Conservation (phyloP, 2,113 vertebrate species). For the Passer montanus region DNA sequence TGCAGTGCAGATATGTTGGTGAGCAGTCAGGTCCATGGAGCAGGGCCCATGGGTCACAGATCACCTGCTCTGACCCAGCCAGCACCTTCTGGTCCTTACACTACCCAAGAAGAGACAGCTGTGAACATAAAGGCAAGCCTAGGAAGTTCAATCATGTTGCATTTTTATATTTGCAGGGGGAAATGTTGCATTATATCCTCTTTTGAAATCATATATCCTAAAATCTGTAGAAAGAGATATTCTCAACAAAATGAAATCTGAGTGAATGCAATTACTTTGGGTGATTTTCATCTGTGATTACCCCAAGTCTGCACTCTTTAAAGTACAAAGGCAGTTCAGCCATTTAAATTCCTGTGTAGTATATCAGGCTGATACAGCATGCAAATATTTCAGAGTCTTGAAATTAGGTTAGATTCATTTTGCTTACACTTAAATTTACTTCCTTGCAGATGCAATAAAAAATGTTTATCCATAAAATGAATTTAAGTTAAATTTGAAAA, state of each 20-base stretch:
- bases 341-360: background rate
- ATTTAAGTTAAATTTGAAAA: background rate
- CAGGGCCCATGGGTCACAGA: fast-evolving
- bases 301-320: background rate
- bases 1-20: background rate
- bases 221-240: background rate
- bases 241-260: background rate
- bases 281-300: background rate
- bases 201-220: background rate
- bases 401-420: background rate
- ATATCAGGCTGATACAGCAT: background rate
- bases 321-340: background rate
- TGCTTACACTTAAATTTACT: background rate
- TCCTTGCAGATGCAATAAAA: background rate
- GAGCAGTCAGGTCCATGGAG: background rate
- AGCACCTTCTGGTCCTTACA: background rate
- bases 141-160: background rate
- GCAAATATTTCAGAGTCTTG: background rate
- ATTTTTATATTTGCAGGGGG: background rate
- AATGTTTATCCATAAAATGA: background rate
- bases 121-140: background rate
- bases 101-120: background rate
- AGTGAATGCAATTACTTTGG: background rate
- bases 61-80: background rate
- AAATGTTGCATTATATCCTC: background rate